Conservation (phyloP, 2,113 vertebrate genomes). For the Cyphomyrus plagiostoma region DNA sequence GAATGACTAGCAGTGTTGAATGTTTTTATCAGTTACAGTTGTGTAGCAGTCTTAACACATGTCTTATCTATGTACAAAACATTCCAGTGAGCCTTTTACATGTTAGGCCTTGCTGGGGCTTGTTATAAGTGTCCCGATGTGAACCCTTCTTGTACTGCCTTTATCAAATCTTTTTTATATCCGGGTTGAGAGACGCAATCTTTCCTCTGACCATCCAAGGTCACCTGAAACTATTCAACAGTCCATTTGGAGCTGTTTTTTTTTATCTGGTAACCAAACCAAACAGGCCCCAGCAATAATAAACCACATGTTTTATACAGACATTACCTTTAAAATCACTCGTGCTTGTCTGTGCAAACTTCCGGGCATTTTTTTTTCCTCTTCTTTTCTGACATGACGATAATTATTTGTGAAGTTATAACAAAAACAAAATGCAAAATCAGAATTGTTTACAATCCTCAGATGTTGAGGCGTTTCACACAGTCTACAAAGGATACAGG, state of each 20-base stretch:
- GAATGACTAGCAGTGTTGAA: neutral
- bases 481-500: constrained; percentile 41
- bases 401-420: neutral
- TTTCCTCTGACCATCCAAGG: constrained; percentile 19
- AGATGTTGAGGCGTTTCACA: constrained; percentile 31
- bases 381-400: neutral
- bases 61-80: constrained; percentile 18
- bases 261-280: neutral
- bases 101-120: constrained; percentile 1
- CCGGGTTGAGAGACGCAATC: constrained; percentile 15
- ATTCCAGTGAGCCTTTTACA: constrained; percentile 12
- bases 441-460: neutral
- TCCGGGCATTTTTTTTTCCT: neutral
- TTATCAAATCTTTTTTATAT: constrained; percentile 43
- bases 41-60: neutral
- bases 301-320: neutral
- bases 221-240: constrained; percentile 5
- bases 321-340: neutral
- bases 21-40: neutral
- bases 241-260: neutral
- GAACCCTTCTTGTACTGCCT: constrained; percentile 31
- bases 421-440: neutral
- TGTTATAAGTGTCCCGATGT: neutral
- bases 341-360: neutral
- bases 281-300: neutral